Base-by-base conservation (phyloP, 2,888 invertebrate species). In the Carcina quercana region DNA sequence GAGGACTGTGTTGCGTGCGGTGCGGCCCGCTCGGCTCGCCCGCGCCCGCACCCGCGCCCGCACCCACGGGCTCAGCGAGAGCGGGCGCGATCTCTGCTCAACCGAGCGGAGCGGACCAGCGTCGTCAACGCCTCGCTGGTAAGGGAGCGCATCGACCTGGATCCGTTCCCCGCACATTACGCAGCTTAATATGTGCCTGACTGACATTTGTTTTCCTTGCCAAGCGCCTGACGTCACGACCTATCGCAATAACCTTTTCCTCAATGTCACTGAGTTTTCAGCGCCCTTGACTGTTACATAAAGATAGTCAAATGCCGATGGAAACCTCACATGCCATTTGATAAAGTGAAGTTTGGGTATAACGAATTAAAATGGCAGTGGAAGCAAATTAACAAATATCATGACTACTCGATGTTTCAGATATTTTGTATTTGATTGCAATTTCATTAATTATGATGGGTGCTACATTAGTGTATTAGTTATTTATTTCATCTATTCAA, bases 1-100 rank as follows among this genome's bases (percentile, higher is more conserved):
- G 75, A 69, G 70, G 59, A 82, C 82, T 82, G 80, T 72, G 33
- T 28, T n/a, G n/a, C n/a, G n/a, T n/a, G n/a, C n/a, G n/a, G 29
- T 31, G 31, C 28, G 25, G 26, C 15, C 32, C 25, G 28, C 19
- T 11, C 15, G 28, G 17, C 17, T 24, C 30, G 25, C 17, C n/a
- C 5, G 3, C 12, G 5, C 42, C 42, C 38, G 34, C 32, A 38
- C 40, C 40, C 38, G 24, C 41, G 43, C 38, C 32, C 31, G 40
- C 42, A 39, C 38, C 37, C 32, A 30, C 35, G 37, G 15, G 20
- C 12, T n/a, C n/a, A n/a, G 25, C 35, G 31, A 13, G 3, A 28
- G 15, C 28, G 35, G 34, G 35, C 34, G 40, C 38, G 35, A 38
- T 13, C n/a, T 30, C 35, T 46, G 45, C 35, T 40, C 45, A 50